Evolutionary conservation across 2,888 invertebrate species (phyloP).

Genomic region (Formica aserva): DNA sequence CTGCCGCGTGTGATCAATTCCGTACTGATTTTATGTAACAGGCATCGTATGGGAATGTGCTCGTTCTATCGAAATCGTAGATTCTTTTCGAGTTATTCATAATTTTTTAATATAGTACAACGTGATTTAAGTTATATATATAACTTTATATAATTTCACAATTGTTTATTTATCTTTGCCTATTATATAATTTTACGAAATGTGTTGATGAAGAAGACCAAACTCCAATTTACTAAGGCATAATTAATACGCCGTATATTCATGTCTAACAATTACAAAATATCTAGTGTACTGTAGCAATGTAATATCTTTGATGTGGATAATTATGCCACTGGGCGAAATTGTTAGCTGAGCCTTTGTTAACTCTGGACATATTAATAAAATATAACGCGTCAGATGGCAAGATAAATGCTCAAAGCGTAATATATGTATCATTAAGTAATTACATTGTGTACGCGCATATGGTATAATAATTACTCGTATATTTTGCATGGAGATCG

Average conservation of each 20-base stretch:
- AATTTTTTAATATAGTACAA: background rate
- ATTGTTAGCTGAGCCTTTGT: background rate
- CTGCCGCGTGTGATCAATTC: conserved; percentile 17
- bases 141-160: background rate
- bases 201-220: background rate
- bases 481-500: conserved; percentile 11
- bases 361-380: conserved; percentile 18
- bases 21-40: conserved; percentile 4
- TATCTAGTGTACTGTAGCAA: background rate
- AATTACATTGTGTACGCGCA: background rate
- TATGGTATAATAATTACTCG: conserved; percentile 12
- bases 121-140: background rate
- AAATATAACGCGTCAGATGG: background rate
- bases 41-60: background rate
- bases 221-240: background rate
- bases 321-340: background rate
- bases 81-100: background rate
- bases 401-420: conserved; percentile 21
- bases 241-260: background rate
- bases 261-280: background rate
- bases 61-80: background rate
- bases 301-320: background rate
- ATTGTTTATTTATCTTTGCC: background rate
- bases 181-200: background rate
- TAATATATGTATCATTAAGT: conserved; percentile 7